phyloP scores from a whole-genome alignment of 2,113 vertebrate species.

The Calidris pygmaea region DNA sequence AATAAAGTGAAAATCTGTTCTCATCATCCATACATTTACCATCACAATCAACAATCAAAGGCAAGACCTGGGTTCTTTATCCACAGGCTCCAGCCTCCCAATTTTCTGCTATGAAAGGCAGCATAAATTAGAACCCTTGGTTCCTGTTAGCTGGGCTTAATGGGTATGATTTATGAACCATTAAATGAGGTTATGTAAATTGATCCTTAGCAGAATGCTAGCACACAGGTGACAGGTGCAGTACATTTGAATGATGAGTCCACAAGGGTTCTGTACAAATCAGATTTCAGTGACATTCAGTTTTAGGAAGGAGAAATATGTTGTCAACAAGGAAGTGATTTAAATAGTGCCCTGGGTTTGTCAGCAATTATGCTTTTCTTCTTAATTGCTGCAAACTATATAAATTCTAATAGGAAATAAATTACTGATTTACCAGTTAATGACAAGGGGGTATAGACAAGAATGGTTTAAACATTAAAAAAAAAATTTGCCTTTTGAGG shows the following conservation, averaged over 20 bases:
- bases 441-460: slow-evolving; percentile 81
- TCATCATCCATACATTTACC: slow-evolving; percentile 99
- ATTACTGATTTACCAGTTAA: slow-evolving; percentile 86
- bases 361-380: slow-evolving; percentile 87
- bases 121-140: slow-evolving; percentile 99
- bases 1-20: slow-evolving; percentile 99
- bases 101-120: slow-evolving; percentile 99
- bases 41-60: slow-evolving; percentile 99
- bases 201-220: slow-evolving; percentile 98
- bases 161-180: slow-evolving; percentile 99
- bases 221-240: slow-evolving; percentile 99
- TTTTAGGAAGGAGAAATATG: slow-evolving; percentile 86
- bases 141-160: slow-evolving; percentile 99
- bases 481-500: slow-evolving; percentile 71
- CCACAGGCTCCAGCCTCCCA: slow-evolving; percentile 98
- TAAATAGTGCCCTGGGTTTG: slow-evolving; percentile 86
- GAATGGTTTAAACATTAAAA: slow-evolving; percentile 73
- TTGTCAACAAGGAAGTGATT: slow-evolving; percentile 89
- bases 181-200: slow-evolving; percentile 99
- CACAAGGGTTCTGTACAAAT: slow-evolving; percentile 86
- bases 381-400: slow-evolving; percentile 86
- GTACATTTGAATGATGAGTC: slow-evolving; percentile 84
- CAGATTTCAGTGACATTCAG: slow-evolving; percentile 88
- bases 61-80: slow-evolving; percentile 99
- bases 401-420: slow-evolving; percentile 88